Evolutionary conservation across 2,113 vertebrate species (phyloP).

Genomic region (Thermophis baileyi): DNA sequence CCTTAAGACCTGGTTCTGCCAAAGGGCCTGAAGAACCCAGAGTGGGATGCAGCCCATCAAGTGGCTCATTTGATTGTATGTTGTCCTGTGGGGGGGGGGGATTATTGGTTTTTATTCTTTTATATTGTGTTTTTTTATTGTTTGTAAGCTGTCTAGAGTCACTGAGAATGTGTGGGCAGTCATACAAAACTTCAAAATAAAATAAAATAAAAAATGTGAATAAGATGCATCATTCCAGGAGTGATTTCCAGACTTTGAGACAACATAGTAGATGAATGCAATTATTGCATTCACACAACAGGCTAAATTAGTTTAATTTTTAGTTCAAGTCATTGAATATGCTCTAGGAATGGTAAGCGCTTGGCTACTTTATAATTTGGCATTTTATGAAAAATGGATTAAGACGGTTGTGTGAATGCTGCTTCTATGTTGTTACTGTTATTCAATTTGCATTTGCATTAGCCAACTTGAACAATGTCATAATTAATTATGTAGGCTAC

Average conservation of each 20-base stretch:
- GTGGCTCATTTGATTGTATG: no score
- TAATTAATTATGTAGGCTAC: constrained; percentile 26
- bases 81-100: not conserved
- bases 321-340: not conserved
- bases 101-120: not conserved
- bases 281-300: not conserved
- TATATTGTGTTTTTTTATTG: not conserved
- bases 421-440: constrained; percentile 22
- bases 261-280: constrained; percentile 3
- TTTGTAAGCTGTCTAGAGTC: not conserved
- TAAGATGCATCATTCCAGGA: not conserved
- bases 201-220: not conserved
- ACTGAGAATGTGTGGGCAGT: not conserved
- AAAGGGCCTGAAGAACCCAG: no score
- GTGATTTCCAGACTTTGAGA: constrained; percentile 18
- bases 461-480: constrained; percentile 37
- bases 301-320: not conserved
- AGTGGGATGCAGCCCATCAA: no score
- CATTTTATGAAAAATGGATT: not conserved
- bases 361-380: not conserved
- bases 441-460: constrained; percentile 20
- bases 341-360: not conserved
- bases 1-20: no score
- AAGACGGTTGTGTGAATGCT: not conserved
- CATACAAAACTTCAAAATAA: not conserved